Evolutionary conservation across 2,797 vertebrate species (phyloP), one percentile per base, ranked within the genome.

Genomic region (Poecilia wingei): DNA sequence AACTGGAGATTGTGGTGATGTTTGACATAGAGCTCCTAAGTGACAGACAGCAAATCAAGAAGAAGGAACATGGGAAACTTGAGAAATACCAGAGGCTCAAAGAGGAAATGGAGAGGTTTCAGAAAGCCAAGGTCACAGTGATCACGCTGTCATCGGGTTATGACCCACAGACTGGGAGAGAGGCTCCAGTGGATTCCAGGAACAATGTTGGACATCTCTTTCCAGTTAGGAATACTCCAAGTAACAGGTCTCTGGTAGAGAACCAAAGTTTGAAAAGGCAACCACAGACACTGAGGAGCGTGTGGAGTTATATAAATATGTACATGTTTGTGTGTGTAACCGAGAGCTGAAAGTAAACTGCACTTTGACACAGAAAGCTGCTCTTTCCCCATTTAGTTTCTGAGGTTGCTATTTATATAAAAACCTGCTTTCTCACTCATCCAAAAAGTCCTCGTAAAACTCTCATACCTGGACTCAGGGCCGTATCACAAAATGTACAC

Each of bases 401-500:
- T 57, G 31, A 77, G 43, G 71, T 75, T 31, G 20, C 39, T 76
- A 79, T 88, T 88, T 84, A 79, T 73, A 76, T 18, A 74, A 13
- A 10, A 83, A 77, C 46, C 33, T 55, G 0, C 71, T 46, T 81
- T 79, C 74, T 28, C 55, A 81, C 53, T 83, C 88, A 79, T 71
- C 59, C 55, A 51, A 55, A 55, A n/a, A 12, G 7, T 41, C 28
- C 80, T 74, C 61, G 61, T 79, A 83, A 87, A 89, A 79, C 64
- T 4, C 16, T 43, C 53, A 86, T 87, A 82, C 77, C 83, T 84
- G 49, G 80, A 82, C 69, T 75, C 16, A 16, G 33, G 57, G 66
- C 83, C 80, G 75, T 74, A 74, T 84, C 78, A 66, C 75, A 86
- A 82, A 77, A 55, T 81, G 69, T 77, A 86, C 72, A 87, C 82